Percentiles rank a stretch among this genome's conserved stretches.
These are phyloP conservation scores for Battus philenor DNA, from an alignment of 1,140 invertebrate species.

Conservation along the genomic window DNA sequence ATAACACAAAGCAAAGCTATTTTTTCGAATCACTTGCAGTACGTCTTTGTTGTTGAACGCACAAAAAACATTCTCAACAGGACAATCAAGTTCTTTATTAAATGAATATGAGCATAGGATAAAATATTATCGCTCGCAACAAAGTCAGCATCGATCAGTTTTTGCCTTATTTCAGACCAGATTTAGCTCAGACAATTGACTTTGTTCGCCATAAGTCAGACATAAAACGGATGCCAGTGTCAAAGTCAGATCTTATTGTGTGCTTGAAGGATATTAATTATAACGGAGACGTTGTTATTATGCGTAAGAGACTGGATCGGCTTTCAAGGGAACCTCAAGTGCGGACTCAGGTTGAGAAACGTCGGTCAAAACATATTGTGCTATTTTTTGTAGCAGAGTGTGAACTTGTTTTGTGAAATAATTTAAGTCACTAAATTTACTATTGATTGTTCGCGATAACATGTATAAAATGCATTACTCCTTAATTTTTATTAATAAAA, in stretches of 20 bases:
- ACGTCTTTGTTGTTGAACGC: neutral
- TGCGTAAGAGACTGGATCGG: conserved; percentile 20
- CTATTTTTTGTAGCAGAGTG: no score
- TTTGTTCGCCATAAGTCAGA: conserved; percentile 54
- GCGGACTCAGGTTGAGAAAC: neutral
- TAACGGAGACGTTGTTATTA: conserved; percentile 35
- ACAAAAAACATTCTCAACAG: neutral
- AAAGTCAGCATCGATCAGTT: conserved; percentile 15
- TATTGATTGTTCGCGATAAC: neutral
- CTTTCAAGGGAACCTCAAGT: conserved; percentile 7
- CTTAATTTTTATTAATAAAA: neutral
- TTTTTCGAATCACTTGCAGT: neutral
- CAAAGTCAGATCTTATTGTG: conserved; percentile 36
- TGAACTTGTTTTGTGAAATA: no score
- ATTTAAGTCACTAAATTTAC: neutral
- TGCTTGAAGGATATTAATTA: conserved; percentile 47
- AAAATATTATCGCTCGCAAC: conserved; percentile 12
- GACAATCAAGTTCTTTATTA: conserved; percentile 8
- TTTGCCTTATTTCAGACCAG: conserved; percentile 36
- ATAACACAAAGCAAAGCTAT: neutral
- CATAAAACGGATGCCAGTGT: conserved; percentile 61
- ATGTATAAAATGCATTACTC: neutral
- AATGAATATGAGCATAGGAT: conserved; percentile 4
- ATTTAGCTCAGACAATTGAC: conserved; percentile 66
- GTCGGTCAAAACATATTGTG: neutral